Evolutionary conservation across 1,140 invertebrate genomes (phyloP), one percentile per base, ranked within the genome.

Genomic region (Anastrepha ludens): DNA sequence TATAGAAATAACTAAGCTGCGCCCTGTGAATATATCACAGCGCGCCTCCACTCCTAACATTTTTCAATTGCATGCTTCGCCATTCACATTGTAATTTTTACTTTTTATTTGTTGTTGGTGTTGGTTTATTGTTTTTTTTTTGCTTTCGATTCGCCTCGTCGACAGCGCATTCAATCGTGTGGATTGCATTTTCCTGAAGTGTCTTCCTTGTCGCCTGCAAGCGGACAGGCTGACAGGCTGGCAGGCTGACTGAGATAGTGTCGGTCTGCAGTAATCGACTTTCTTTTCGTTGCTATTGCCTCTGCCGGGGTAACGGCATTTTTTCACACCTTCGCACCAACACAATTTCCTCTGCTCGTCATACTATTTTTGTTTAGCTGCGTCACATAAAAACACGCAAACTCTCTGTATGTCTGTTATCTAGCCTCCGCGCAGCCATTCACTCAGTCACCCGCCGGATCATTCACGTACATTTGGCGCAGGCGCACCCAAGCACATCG

Each of bases 141-240:
- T 55, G 74, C n/a, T 7, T n/a, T 41, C 47, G 74, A 81, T 81
- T 29, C 74, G 74, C 74, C 74, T 81, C 47, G 47, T 11, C 50
- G 74, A n/a, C 74, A 81, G 20, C 74, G 74, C 74, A 81, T 55
- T 81, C 47, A 81, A 9, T 81, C 74, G 74, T 55, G 74, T n/a
- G 47, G 9, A 55, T 81, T 81, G 50, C 47, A 81, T 15, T 55
- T 81, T 55, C 47, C 50, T 55, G 15, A 81, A 81, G 74, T 81
- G 74, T 81, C n/a, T 81, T 81, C 47, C 74, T 55, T 20, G 74
- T 55, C 74, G 74, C 15, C 74, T 20, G 47, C 29, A 29, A 29
- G 3, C 47, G 6, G 47, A 20, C 7, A 15, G 67, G 39, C 74
- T 55, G 47, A 81, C 47, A 29, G 29, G 29, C 11, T 11, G 50